These are phyloP conservation scores for Hemiprocne comata DNA, from an alignment of 2,113 vertebrate species.

Conservation along the genomic window DNA sequence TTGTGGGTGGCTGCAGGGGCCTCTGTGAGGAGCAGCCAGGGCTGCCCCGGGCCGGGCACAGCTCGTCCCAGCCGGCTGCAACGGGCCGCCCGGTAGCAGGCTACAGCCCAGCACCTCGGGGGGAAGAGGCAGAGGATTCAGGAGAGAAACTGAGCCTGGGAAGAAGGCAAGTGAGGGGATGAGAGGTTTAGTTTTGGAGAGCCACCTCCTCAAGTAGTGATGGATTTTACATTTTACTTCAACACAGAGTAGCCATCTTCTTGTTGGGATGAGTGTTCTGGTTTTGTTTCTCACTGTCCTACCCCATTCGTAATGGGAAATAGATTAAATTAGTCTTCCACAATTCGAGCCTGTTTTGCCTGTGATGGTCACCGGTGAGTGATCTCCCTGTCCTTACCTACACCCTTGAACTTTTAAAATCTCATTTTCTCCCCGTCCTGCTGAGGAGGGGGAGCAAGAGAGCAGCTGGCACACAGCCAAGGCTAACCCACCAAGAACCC, in stretches of 20 bases:
- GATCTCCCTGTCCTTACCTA: not conserved
- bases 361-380: not conserved
- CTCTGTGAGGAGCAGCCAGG: rapidly evolving
- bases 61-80: not conserved
- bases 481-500: not conserved
- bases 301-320: not conserved
- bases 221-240: slow-evolving; percentile 12
- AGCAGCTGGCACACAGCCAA: not conserved
- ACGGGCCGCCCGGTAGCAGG: not conserved
- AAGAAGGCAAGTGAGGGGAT: not conserved
- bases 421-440: not conserved
- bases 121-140: rapidly evolving
- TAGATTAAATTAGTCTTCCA: not conserved
- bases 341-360: not conserved
- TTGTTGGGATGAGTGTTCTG: not conserved
- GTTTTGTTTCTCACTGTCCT: not conserved
- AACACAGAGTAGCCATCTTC: not conserved
- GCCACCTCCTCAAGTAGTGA: slow-evolving; percentile 36
- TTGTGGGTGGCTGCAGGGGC: not conserved
- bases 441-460: not conserved
- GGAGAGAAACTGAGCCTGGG: not conserved
- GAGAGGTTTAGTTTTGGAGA: not conserved
- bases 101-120: not conserved
- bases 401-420: rapidly evolving
- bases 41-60: rapidly evolving